A percentile compares a stretch with the other conserved stretches of the same genome.
Evolutionary conservation across 2,888 invertebrate genomes (phyloP).

Genomic region (Ophonus ardosiacus): DNA sequence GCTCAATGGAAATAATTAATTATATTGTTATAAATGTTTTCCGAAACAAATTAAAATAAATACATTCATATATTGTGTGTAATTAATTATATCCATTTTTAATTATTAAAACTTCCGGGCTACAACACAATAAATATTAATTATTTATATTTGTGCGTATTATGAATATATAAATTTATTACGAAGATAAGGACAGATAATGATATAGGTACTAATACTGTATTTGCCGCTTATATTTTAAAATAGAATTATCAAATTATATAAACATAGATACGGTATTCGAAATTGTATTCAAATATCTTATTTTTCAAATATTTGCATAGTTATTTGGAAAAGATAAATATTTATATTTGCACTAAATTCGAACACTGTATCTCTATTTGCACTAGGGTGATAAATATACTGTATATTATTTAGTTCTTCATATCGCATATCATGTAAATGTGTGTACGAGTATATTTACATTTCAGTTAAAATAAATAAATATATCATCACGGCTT

Average conservation of each 20-base stretch:
- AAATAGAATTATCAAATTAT: background rate
- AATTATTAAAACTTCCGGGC: conserved; percentile 25
- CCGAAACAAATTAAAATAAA: conserved; percentile 25
- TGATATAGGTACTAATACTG: background rate
- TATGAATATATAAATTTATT: background rate
- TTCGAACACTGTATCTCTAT: background rate
- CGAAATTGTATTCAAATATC: background rate
- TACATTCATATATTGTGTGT: conserved; percentile 19
- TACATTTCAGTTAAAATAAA: too few relatives aligned
- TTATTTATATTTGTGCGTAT: conserved; percentile 19
- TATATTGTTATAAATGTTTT: conserved; percentile 11
- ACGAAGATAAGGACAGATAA: background rate
- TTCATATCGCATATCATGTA: too few relatives aligned
- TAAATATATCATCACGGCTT: too few relatives aligned
- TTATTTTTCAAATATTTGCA: background rate
- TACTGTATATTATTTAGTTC: too few relatives aligned
- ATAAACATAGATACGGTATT: background rate
- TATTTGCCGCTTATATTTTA: background rate
- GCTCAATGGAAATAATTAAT: conserved; percentile 4
- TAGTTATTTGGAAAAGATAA: background rate
- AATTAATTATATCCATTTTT: conserved; percentile 27
- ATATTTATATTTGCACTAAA: background rate
- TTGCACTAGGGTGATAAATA: background rate
- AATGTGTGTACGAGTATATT: too few relatives aligned
- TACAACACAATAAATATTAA: conserved; percentile 22